Evolutionary conservation across 2,888 invertebrate genomes (phyloP).

Genomic region (Zeuzera pyrina): DNA sequence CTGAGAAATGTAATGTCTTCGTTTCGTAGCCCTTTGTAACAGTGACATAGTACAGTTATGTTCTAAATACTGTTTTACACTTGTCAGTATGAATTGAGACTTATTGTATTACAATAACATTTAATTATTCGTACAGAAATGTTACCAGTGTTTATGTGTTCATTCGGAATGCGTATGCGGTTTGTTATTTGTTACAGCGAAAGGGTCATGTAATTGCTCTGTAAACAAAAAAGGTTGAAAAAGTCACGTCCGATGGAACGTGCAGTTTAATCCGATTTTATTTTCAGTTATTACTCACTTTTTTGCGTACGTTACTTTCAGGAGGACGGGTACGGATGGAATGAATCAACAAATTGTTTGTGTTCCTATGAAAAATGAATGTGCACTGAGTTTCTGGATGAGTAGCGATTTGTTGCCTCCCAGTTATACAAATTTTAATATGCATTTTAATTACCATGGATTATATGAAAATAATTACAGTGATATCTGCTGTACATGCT

Average conservation of each 20-base stretch:
- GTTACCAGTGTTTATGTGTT: too few relatives aligned
- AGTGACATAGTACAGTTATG: too few relatives aligned
- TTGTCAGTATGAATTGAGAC: slow-evolving; percentile 3
- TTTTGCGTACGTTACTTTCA: slow-evolving; percentile 14
- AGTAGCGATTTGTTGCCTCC: background rate
- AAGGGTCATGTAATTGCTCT: slow-evolving; percentile 44
- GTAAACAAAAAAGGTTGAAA: slow-evolving; percentile 39
- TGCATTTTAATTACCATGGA: too few relatives aligned
- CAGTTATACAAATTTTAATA: background rate
- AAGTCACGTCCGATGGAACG: slow-evolving; percentile 31
- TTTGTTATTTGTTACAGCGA: slow-evolving; percentile 18
- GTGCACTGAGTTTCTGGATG: background rate
- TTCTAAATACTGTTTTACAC: too few relatives aligned
- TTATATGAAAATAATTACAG: too few relatives aligned
- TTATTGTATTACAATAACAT: slow-evolving; percentile 5
- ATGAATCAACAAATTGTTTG: slow-evolving; percentile 16
- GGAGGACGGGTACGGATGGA: slow-evolving; percentile 15
- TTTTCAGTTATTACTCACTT: slow-evolving; percentile 24
- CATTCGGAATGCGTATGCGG: slow-evolving; percentile 21
- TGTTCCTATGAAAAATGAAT: slow-evolving; percentile 14
- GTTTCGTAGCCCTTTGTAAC: too few relatives aligned
- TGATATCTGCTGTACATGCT: too few relatives aligned
- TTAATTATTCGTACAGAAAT: too few relatives aligned
- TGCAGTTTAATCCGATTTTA: slow-evolving; percentile 28
- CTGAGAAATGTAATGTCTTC: too few relatives aligned